Conservation (phyloP, 2,113 vertebrate genomes). For the Genyomyrus donnyi region DNA sequence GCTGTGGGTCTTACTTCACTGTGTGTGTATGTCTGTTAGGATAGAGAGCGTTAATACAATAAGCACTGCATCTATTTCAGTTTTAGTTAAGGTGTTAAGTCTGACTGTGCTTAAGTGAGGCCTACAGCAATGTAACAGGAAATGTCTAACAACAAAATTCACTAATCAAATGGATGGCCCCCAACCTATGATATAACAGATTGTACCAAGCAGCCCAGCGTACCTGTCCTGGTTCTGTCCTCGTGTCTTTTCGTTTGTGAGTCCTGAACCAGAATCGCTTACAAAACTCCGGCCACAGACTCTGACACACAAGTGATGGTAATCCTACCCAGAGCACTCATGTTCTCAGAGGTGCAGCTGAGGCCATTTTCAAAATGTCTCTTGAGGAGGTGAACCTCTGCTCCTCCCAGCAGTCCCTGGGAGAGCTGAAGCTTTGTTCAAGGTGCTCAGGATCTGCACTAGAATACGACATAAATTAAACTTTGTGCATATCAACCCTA, state of each 20-base stretch:
- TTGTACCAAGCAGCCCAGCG: neutral
- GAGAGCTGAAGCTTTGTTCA: neutral
- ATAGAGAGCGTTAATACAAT: neutral
- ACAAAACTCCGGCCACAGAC: neutral
- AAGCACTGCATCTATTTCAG: neutral
- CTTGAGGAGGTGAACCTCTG: neutral
- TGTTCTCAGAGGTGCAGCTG: neutral
- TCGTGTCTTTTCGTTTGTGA: neutral
- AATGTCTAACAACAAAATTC: neutral
- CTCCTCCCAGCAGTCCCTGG: neutral
- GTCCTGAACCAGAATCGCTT: neutral
- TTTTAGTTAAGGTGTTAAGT: neutral
- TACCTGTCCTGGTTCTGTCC: neutral
- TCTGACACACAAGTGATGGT: neutral
- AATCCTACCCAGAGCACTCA: neutral
- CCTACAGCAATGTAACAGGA: neutral
- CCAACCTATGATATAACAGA: neutral
- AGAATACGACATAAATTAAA: neutral
- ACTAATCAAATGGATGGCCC: neutral
- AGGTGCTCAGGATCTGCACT: neutral
- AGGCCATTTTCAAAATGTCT: neutral
- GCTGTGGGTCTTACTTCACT: neutral
- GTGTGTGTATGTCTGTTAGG: neutral
- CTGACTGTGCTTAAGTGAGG: neutral
- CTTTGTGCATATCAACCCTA: neutral